Percentiles rank a stretch among this genome's conserved stretches.
Conservation (phyloP, 2,113 vertebrate genomes). For the Coracopsis vasa region DNA sequence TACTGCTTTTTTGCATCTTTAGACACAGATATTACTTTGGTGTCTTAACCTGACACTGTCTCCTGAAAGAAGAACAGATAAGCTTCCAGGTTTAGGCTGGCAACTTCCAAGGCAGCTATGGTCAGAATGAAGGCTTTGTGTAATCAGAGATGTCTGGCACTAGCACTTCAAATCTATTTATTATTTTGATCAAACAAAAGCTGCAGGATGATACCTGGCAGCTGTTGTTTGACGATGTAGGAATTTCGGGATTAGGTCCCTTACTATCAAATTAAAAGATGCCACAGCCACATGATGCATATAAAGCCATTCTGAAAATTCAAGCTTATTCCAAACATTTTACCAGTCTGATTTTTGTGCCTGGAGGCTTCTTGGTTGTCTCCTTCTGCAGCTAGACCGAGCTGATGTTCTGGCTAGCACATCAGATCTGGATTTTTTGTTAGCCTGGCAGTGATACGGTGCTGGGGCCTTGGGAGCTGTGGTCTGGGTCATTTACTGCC, state of each 20-base stretch:
- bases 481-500: background rate
- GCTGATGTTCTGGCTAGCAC: background rate
- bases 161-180: background rate
- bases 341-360: background rate
- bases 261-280: background rate
- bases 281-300: accelerated
- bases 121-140: background rate
- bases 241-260: background rate
- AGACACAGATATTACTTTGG: background rate
- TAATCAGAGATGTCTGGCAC: background rate
- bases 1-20: background rate
- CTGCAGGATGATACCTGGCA: background rate
- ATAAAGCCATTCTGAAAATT: background rate
- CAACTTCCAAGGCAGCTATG: background rate
- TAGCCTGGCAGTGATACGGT: background rate
- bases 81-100: background rate
- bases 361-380: background rate
- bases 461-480: background rate
- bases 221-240: background rate
- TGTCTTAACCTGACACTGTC: background rate
- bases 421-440: background rate
- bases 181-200: background rate
- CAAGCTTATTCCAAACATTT: background rate
- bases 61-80: background rate
- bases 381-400: background rate